Base-by-base conservation (phyloP, 2,888 invertebrate species). In the Dryobotodes eremita region DNA sequence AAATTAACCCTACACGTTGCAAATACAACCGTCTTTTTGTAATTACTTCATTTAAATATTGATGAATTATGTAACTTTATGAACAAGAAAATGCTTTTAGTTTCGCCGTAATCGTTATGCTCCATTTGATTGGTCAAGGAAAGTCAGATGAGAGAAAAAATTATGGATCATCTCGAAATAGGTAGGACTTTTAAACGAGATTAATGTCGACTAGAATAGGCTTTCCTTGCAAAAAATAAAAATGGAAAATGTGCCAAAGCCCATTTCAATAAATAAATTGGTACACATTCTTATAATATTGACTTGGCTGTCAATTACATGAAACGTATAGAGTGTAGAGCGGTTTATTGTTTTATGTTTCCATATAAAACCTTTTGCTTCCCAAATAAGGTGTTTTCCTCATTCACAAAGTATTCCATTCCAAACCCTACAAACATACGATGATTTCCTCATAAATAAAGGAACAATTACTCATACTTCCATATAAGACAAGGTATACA, bases 1-100 rank as follows among this genome's bases (percentile, higher is more conserved):
- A 82, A 84, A 87, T 90, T 85, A 77, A 80, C 74, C 80, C 46
- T 68, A 71, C 66, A 68, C n/a, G 62, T 75, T 64, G 61, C 69
- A 66, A 72, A 84, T 77, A 73, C 86, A 84, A 75, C 13, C 42
- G 64, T 73, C 50, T 75, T 86, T 82, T 75, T 87, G 68, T 84
- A 73, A 79, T 86, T 69, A 73, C 72, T 75, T 75, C 48, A 69
- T 83, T 83, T 76, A 71, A 83, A 83, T 83, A 84, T 75, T 59
- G 78, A 80, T 75, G n/a, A 77, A 74, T 61, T 48, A 71, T 77
- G n/a, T 73, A n/a, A 75, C 68, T 79, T 86, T 64, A 79, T 82
- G 59, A 68, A 55, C 15, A 50, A 23, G 36, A 31, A 71, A 71
- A 68, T 64, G 17, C n/a, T 26, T 36, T 42, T 70, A 72, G 48